Percentiles rank a stretch among this genome's conserved stretches.
Evolutionary conservation across 1,140 invertebrate species (phyloP).

Genomic region (Solen grandis): DNA sequence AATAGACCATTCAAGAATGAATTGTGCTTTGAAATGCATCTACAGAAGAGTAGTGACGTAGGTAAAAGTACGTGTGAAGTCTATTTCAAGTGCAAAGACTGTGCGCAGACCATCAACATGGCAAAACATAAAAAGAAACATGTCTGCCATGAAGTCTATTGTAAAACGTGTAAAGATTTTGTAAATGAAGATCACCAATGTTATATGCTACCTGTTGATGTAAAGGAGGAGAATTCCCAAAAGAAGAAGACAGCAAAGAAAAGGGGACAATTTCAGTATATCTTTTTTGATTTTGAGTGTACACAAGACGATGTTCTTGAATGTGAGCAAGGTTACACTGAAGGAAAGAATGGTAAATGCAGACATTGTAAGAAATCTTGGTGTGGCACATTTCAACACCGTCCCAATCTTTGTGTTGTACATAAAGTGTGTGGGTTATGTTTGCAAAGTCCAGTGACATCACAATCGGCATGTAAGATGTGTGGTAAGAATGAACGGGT

Average conservation of each 20-base stretch:
- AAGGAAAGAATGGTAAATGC: not conserved
- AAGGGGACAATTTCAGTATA: no score
- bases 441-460: no score
- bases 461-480: not conserved
- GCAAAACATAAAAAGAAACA: no score
- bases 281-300: no score
- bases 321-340: constrained; percentile 3
- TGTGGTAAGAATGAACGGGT: constrained; percentile 4
- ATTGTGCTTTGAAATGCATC: constrained; percentile 28
- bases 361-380: no score
- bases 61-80: constrained; percentile 31
- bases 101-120: constrained; percentile 22
- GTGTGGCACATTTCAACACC: no score
- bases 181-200: constrained; percentile 4
- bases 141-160: no score
- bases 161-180: no score
- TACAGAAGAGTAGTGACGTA: constrained; percentile 20
- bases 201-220: constrained; percentile 27
- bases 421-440: no score
- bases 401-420: no score
- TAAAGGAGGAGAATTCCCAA: no score
- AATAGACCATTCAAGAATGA: constrained; percentile 34
- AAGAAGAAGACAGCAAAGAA: constrained; percentile 15
- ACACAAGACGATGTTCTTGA: not conserved
- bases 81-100: constrained; percentile 23